A percentile compares a stretch with the other conserved stretches of the same genome.
phyloP scores from a whole-genome alignment of 2,888 invertebrate genomes.

The Pachydiplax longipennis region DNA sequence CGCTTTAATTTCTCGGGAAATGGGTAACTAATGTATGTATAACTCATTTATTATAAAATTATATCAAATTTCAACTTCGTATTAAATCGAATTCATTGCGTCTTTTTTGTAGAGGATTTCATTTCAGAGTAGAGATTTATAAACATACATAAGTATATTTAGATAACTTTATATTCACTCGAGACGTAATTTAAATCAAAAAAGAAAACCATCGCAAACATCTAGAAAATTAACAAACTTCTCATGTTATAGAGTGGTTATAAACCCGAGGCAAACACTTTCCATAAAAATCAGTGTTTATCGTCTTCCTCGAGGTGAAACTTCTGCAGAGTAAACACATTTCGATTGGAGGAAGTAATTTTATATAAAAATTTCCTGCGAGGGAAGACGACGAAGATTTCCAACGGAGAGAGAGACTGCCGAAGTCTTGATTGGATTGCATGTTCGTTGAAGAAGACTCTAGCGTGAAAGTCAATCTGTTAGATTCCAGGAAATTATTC shows the following conservation, averaged over 20 bases:
- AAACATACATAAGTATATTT: too few relatives aligned
- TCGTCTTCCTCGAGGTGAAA: background rate
- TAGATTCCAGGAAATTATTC: background rate
- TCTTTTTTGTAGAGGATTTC: too few relatives aligned
- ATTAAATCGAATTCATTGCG: too few relatives aligned
- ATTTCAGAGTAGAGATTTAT: too few relatives aligned
- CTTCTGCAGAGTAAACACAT: background rate
- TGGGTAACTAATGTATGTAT: too few relatives aligned
- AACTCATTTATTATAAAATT: too few relatives aligned
- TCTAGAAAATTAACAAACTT: background rate
- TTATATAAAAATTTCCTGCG: background rate
- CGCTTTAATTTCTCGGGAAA: too few relatives aligned
- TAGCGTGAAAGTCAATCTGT: background rate
- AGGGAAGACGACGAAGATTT: background rate
- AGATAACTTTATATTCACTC: background rate
- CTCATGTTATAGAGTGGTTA: background rate
- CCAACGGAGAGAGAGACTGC: background rate
- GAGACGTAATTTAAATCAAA: background rate
- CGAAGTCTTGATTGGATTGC: background rate
- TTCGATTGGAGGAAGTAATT: background rate
- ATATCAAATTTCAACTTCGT: too few relatives aligned
- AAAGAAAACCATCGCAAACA: background rate
- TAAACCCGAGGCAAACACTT: background rate
- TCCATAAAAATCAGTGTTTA: background rate
- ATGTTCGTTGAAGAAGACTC: background rate